Base-by-base conservation (phyloP, 2,113 vertebrate genomes). In the Albula glossodonta region DNA sequence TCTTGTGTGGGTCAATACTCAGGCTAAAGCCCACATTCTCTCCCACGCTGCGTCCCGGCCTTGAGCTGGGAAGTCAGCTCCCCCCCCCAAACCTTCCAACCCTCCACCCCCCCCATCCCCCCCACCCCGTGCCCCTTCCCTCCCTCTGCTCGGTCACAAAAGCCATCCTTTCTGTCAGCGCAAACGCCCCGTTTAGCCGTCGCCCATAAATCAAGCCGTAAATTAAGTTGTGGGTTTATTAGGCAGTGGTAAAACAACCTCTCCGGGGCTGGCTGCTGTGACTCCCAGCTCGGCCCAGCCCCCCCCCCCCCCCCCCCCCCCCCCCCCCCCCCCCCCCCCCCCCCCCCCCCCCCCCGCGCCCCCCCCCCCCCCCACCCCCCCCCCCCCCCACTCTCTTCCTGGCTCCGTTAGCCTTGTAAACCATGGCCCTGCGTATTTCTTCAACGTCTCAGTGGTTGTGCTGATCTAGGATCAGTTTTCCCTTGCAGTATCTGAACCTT, bases 171-270 rank as follows among this genome's bases (percentile, higher is more conserved):
- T 83, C 90, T 91, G 91, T 93, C 92, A 91, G 90, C 87, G 49
- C 85, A 25, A 50, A 89, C 85, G 85, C 81, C 87, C 89, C 84
- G 56, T 91, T 92, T 90, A 88, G 84, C 89, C 86, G 53, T 83
- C 66, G 79, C 84, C 86, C 91, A 91, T 94, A 91, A 90, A 93
- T 93, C 92, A 90, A 87, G 52, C 87, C 87, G 86, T 90, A 91
- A 93, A 94, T 93, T 87, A 92, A 93, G 90, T 89, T 88, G 86
- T 85, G 87, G 90, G 90, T 92, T 93, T 93, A 91, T 93, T 91
- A 93, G 90, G 88, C 87, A 89, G 91, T 78, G 86, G 89, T 92
- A 90, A 92, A 91, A 90, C 88, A 89, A 91, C 92, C 89, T 89
- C 82, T 84, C 82, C 87, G 9, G 51, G 87, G 84, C 80, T 50